These are phyloP conservation scores for Trichosurus vulpecula DNA, from an alignment of 2,797 vertebrate genomes.

Conservation along the genomic window DNA sequence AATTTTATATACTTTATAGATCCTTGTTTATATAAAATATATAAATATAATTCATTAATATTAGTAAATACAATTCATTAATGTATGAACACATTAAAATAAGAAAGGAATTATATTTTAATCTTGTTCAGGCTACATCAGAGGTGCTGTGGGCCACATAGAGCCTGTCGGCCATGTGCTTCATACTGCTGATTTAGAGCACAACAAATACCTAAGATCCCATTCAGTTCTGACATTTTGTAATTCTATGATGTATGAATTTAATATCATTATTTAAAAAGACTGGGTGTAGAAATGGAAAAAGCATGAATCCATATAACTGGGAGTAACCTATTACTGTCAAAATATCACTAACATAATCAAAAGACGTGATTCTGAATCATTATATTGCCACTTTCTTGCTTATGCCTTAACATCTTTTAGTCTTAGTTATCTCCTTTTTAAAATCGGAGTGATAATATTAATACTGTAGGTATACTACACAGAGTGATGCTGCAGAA, in stretches of 20 bases:
- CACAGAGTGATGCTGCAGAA: not conserved
- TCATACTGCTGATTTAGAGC: not conserved
- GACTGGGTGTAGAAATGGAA: not conserved
- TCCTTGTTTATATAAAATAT: too few species aligned
- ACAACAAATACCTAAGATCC: not conserved
- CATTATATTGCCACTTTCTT: not conserved
- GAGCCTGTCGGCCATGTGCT: not conserved
- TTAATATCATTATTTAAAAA: conserved; percentile 48
- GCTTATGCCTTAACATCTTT: not conserved
- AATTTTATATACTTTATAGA: too few species aligned
- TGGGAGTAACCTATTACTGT: not conserved
- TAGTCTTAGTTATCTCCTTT: not conserved
- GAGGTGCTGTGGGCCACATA: not conserved
- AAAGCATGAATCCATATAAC: conserved; percentile 32
- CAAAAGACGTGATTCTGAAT: not conserved
- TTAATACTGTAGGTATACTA: not conserved
- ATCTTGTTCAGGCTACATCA: not conserved
- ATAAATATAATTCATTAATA: too few species aligned
- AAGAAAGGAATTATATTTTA: not conserved
- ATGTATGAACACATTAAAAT: not conserved
- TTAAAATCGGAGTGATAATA: not conserved
- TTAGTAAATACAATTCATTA: too few species aligned
- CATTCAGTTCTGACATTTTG: not conserved
- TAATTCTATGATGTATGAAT: not conserved
- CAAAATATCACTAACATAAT: not conserved